Conservation (phyloP, 2,113 vertebrate species). For the Triplophysa rosa region DNA sequence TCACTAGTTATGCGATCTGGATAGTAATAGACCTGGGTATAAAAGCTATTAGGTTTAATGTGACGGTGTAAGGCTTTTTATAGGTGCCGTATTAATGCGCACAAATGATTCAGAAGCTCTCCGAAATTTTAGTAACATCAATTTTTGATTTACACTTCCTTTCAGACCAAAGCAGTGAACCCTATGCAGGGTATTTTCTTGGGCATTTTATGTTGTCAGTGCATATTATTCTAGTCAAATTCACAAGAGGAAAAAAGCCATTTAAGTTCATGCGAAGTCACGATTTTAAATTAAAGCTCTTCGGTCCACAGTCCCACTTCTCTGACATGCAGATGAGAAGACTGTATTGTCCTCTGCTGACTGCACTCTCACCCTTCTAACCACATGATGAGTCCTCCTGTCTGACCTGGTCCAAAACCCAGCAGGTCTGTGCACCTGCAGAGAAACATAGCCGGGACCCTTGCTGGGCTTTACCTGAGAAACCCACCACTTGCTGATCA, state of each 20-base stretch:
- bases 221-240: not conserved
- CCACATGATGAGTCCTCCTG: conserved; percentile 15
- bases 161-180: not conserved
- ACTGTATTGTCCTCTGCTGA: not conserved
- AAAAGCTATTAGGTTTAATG: conserved; percentile 12
- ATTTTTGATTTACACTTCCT: not conserved
- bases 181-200: not conserved
- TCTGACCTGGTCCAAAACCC: conserved; percentile 12
- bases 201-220: not conserved
- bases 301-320: not conserved
- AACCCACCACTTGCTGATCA: not conserved
- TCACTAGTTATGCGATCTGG: conserved; percentile 29
- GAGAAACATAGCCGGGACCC: not conserved
- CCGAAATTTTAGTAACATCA: conserved; percentile 17
- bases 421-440: conserved; percentile 27
- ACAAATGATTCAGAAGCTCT: conserved; percentile 6
- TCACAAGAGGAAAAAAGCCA: not conserved
- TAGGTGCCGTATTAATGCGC: conserved; percentile 11
- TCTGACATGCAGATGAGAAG: not conserved
- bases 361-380: not conserved
- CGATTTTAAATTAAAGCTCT: conserved; percentile 9
- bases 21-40: not conserved
- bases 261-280: not conserved
- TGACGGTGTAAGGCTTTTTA: conserved; percentile 13
- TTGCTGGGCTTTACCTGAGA: conserved; percentile 10